phyloP scores from a whole-genome alignment of 1,140 invertebrate species.

The Bradynema listronoti region DNA sequence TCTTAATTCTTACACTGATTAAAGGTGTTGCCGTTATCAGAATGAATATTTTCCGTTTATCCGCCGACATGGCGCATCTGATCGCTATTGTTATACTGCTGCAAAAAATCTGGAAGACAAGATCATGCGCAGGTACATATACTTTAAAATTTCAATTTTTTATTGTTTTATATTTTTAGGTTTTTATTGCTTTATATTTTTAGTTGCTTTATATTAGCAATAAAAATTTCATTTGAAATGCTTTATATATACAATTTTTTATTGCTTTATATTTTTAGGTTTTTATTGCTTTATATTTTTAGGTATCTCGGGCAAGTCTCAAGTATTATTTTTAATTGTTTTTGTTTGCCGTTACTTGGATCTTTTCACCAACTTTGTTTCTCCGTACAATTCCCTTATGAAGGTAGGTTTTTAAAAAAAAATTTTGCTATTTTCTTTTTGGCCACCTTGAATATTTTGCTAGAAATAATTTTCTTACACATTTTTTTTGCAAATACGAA shows the following conservation, averaged over 20 bases:
- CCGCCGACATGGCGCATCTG: constrained; percentile 36
- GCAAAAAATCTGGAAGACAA: constrained; percentile 67
- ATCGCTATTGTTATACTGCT: constrained; percentile 36
- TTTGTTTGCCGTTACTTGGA: constrained; percentile 91
- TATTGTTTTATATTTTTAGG: not conserved
- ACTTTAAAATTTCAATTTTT: not conserved
- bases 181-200: constrained; percentile 12
- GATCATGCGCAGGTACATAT: constrained; percentile 86
- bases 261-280: too few relatives aligned
- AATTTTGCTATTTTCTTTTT: not conserved
- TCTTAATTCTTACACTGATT: too few relatives aligned
- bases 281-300: too few relatives aligned
- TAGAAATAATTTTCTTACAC: too few relatives aligned
- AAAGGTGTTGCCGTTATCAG: too few relatives aligned
- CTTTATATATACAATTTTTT: too few relatives aligned
- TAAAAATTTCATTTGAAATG: too few relatives aligned
- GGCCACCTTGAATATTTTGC: too few relatives aligned
- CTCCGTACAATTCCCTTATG: constrained; percentile 91
- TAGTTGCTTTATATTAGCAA: too few relatives aligned
- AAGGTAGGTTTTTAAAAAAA: constrained; percentile 63
- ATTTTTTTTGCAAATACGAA: not conserved
- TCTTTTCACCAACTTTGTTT: constrained; percentile 87
- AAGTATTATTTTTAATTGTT: constrained; percentile 90
- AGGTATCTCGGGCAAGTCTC: constrained; percentile 97
- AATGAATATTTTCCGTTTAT: constrained; percentile 36